phyloP scores from a whole-genome alignment of 2,797 vertebrate species.

The Melanotaenia parkinsoni region DNA sequence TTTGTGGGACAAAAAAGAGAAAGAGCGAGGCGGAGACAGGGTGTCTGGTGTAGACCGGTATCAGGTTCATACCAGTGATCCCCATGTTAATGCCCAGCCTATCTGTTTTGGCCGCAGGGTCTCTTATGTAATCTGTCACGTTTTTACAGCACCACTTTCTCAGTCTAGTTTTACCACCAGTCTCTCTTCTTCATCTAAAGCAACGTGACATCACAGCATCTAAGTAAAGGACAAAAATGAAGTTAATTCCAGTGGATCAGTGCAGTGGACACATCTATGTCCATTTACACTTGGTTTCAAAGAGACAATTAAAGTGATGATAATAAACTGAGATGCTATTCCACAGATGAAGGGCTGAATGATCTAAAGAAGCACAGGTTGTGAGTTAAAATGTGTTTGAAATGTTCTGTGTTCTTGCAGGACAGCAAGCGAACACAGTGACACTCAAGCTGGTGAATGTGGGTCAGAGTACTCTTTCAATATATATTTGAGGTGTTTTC shows the following conservation, averaged over 20 bases:
- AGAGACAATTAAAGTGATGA: constrained; percentile 1
- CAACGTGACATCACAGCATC: constrained; percentile 15
- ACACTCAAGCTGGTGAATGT: neutral
- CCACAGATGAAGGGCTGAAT: neutral
- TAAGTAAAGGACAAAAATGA: constrained; percentile 33
- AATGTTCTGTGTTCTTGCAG: neutral
- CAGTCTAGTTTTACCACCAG: constrained; percentile 56
- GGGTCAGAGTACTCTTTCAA: neutral
- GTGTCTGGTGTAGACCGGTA: constrained; percentile 46
- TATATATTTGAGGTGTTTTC: constrained; percentile 1
- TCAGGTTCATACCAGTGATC: constrained; percentile 69
- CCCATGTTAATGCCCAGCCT: constrained; percentile 61
- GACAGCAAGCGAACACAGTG: neutral
- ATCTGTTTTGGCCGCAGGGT: constrained; percentile 66
- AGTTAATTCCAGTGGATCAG: constrained; percentile 6
- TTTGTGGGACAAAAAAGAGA: constrained; percentile 13
- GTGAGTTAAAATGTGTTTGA: neutral
- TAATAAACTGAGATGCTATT: constrained; percentile 10
- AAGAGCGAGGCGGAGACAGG: constrained; percentile 2
- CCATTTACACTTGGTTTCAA: constrained; percentile 14
- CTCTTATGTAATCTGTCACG: constrained; percentile 66
- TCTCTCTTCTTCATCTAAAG: constrained; percentile 38
- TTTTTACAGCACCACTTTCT: constrained; percentile 55
- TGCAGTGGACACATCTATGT: constrained; percentile 6
- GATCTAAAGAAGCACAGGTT: constrained; percentile 4